phyloP scores from a whole-genome alignment of 2,888 invertebrate species.

The Aradus depressus region DNA sequence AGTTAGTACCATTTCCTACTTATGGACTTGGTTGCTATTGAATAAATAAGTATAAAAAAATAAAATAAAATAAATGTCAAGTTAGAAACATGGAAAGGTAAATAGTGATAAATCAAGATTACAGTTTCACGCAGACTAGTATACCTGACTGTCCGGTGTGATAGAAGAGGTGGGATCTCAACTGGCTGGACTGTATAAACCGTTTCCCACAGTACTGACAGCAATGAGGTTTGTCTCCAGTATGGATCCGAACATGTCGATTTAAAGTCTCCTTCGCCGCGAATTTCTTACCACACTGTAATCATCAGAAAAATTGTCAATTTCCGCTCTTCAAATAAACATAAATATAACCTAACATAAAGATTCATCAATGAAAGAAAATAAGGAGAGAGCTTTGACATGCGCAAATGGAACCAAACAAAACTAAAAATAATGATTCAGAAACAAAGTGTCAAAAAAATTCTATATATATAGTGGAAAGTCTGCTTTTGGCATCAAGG shows the following conservation, averaged over 20 bases:
- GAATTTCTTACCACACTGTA: constrained; percentile 62
- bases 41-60: no score
- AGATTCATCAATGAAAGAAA: no score
- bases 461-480: not conserved
- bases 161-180: constrained; percentile 65
- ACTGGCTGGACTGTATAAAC: constrained; percentile 74
- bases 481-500: not conserved
- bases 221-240: constrained; percentile 42
- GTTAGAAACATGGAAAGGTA: no score
- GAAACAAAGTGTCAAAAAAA: not conserved
- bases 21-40: no score
- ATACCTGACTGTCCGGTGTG: constrained; percentile 43
- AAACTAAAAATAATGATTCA: not conserved
- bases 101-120: not conserved
- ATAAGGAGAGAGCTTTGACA: no score
- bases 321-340: no score
- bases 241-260: constrained; percentile 60
- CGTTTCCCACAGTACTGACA: constrained; percentile 61
- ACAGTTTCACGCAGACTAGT: constrained; percentile 7
- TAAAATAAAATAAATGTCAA: no score
- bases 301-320: not conserved
- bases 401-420: no score
- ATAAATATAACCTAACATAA: not conserved
- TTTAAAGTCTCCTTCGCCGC: constrained; percentile 74
- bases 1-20: no score